Conservation (phyloP, 1,140 invertebrate species). For the Mylabris phalerata region DNA sequence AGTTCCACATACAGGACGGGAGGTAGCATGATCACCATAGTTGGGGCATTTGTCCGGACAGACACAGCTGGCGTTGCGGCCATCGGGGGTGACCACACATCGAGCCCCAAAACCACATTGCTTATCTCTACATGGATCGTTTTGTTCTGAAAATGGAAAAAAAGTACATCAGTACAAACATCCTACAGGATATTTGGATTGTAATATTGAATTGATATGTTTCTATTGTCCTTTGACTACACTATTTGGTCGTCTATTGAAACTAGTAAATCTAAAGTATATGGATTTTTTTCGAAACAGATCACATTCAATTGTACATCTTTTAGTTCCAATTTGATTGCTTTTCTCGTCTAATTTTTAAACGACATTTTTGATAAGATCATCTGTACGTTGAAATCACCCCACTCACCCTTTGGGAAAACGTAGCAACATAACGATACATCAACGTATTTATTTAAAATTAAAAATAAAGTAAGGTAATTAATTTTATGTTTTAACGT, state of each 20-base stretch:
- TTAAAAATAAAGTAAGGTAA: constrained; percentile 9
- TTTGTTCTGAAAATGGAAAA: constrained; percentile 56
- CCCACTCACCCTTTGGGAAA: constrained; percentile 47
- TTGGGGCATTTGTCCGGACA: constrained; percentile 69
- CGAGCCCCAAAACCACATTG: constrained; percentile 67
- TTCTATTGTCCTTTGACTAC: no score
- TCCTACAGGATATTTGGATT: no score
- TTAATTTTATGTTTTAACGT: constrained; percentile 3
- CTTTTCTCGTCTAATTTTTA: no score
- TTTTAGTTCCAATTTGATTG: no score
- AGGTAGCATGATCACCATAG: constrained; percentile 72
- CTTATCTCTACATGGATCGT: constrained; percentile 67
- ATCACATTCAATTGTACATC: no score
- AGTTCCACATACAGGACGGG: constrained; percentile 65
- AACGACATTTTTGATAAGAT: no score
- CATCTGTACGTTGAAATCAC: background rate
- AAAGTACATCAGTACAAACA: background rate
- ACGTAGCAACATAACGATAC: constrained; percentile 44
- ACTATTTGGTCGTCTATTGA: no score
- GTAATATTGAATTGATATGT: no score
- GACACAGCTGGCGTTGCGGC: constrained; percentile 62
- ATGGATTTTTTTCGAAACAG: no score
- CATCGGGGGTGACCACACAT: constrained; percentile 71
- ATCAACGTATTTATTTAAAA: constrained; percentile 7
- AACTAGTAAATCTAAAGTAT: no score